These are phyloP conservation scores for Colletes collaris DNA, from an alignment of 2,888 invertebrate species.

Conservation along the genomic window DNA sequence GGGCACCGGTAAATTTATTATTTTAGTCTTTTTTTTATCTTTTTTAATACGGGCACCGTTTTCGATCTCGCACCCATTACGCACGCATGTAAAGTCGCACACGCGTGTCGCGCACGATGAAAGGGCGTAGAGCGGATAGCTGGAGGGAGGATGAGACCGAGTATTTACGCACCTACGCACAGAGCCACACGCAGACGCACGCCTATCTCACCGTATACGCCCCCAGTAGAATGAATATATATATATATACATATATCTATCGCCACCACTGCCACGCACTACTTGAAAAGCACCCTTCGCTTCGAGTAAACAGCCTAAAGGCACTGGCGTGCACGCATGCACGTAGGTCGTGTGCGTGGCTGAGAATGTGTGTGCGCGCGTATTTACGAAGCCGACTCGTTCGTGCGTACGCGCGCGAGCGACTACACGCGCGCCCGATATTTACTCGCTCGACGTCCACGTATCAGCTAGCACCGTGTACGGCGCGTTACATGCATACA, in stretches of 20 bases:
- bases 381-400: conserved; percentile 31
- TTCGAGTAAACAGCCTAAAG: conserved; percentile 36
- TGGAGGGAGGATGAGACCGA: not conserved
- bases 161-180: conserved; percentile 46
- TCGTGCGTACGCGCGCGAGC: conserved; percentile 38
- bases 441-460: conserved; percentile 24
- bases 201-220: not conserved
- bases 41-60: conserved; percentile 72
- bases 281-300: conserved; percentile 31
- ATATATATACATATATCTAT: conserved; percentile 7
- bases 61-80: conserved; percentile 73
- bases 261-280: conserved; percentile 58
- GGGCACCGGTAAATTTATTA: conserved; percentile 55
- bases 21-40: not conserved
- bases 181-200: conserved; percentile 32
- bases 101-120: conserved; percentile 52
- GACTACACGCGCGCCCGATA: conserved; percentile 11
- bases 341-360: conserved; percentile 51
- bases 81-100: conserved; percentile 71
- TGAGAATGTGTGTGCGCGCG: conserved; percentile 48
- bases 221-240: not conserved
- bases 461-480: conserved; percentile 42
- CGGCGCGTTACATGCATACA: conserved; percentile 39
- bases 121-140: not conserved
- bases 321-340: conserved; percentile 48